These are phyloP conservation scores for Mallotus villosus DNA, from an alignment of 2,797 vertebrate genomes.

Conservation along the genomic window DNA sequence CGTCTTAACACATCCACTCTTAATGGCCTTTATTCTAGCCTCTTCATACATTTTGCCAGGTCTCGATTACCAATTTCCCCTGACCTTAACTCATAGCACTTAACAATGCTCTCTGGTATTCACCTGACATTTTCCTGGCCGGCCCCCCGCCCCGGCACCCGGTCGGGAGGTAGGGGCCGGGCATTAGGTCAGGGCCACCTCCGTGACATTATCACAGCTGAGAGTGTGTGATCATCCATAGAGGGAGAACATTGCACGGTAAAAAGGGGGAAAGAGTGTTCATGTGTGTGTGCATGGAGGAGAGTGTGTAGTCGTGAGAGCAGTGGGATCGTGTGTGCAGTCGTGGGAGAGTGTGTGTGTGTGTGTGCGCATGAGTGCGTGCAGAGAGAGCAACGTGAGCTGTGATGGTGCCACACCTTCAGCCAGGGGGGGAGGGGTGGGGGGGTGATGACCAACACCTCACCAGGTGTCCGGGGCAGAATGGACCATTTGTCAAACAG, in stretches of 20 bases:
- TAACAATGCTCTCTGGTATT: constrained; percentile 45
- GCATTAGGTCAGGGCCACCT: constrained; percentile 59
- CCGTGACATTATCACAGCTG: constrained; percentile 62
- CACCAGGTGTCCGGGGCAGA: too few relatives aligned
- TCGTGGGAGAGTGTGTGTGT: too few relatives aligned
- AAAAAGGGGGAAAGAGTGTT: not conserved
- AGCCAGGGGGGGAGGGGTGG: too few relatives aligned
- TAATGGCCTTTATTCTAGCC: constrained; percentile 8
- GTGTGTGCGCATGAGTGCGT: too few relatives aligned
- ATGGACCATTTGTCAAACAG: too few relatives aligned
- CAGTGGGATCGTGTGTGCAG: too few relatives aligned
- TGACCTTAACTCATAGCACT: constrained; percentile 41
- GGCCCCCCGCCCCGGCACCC: constrained; percentile 22
- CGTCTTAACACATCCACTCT: not conserved
- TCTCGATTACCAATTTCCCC: constrained; percentile 29
- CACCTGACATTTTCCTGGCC: constrained; percentile 64
- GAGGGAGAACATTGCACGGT: not conserved
- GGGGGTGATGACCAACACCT: too few relatives aligned
- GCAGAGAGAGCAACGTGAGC: too few relatives aligned
- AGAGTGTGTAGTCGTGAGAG: too few relatives aligned
- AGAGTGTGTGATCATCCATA: constrained; percentile 49
- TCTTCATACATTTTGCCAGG: constrained; percentile 46
- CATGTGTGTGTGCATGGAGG: too few relatives aligned
- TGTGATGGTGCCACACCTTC: too few relatives aligned
- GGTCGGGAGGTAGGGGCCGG: constrained; percentile 36